Evolutionary conservation across 1,140 invertebrate genomes (phyloP).

Genomic region (Spodoptera litura): DNA sequence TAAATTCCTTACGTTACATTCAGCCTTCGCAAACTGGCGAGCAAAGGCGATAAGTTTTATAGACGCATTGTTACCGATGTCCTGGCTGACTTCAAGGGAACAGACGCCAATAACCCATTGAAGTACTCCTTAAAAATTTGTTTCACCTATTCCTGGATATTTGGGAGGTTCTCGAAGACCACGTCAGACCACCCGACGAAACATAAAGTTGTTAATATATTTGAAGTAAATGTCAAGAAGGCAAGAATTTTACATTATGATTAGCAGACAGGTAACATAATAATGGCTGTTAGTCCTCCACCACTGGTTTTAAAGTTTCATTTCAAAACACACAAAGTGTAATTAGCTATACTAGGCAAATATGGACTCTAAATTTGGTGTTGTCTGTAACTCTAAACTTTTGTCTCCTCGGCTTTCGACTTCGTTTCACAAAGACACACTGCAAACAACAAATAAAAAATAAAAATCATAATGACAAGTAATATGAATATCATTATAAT

Average conservation of each 20-base stretch:
- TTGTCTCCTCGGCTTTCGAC: no score
- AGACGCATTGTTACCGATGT: conserved; percentile 74
- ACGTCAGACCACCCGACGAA: conserved; percentile 65
- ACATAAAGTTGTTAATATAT: conserved; percentile 62
- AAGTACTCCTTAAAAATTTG: conserved; percentile 74
- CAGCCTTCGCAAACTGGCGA: conserved; percentile 65
- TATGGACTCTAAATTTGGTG: no score
- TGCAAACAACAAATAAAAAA: no score
- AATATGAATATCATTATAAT: no score
- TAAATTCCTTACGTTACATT: conserved; percentile 50
- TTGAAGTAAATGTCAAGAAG: conserved; percentile 52
- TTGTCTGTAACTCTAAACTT: no score
- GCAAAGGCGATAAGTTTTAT: conserved; percentile 77
- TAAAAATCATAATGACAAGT: no score
- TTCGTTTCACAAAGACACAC: no score
- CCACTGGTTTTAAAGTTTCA: no score
- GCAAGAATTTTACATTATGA: conserved; percentile 49
- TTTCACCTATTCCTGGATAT: conserved; percentile 73
- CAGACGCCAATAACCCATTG: conserved; percentile 71
- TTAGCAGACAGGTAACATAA: neutral
- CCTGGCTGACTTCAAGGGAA: conserved; percentile 59
- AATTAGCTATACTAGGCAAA: no score
- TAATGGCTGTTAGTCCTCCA: no score
- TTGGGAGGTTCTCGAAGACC: conserved; percentile 60
- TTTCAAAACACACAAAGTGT: no score